Percentiles rank a stretch among this genome's conserved stretches.
These are phyloP conservation scores for Pseudococcus longispinus DNA, from an alignment of 2,888 invertebrate genomes.

Conservation along the genomic window DNA sequence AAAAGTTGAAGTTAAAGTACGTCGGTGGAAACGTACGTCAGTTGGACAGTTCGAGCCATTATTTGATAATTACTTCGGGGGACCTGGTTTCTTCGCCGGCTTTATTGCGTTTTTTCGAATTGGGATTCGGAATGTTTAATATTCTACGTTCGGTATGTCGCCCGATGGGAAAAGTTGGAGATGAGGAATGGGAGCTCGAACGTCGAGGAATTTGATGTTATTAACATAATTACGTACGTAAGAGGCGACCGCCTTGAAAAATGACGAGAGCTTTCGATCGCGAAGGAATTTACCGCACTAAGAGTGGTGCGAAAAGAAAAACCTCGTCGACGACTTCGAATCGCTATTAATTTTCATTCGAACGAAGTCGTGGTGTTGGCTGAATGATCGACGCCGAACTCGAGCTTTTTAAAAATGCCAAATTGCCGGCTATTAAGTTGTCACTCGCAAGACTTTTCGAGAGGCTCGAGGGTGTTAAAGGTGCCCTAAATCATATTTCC, in stretches of 20 bases:
- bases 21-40: neutral
- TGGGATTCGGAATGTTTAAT: constrained; percentile 19
- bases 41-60: neutral
- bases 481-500: neutral
- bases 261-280: neutral
- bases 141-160: constrained; percentile 19
- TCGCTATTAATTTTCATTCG: neutral
- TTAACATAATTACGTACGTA: constrained; percentile 2
- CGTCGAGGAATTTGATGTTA: constrained; percentile 4
- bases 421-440: constrained; percentile 24
- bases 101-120: constrained; percentile 17
- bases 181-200: neutral
- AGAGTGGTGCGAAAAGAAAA: neutral
- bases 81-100: neutral
- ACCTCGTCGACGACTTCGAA: neutral
- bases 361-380: neutral
- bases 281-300: neutral
- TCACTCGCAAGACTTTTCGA: neutral
- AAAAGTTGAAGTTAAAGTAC: neutral
- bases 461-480: neutral
- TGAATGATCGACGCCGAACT: neutral
- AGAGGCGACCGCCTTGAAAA: neutral
- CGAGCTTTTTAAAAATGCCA: neutral
- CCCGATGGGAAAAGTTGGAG: neutral
- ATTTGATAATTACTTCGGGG: constrained; percentile 2